These are phyloP conservation scores for Rhinolophus ferrumequinum DNA, from an alignment of 2,113 vertebrate species.

Conservation along the genomic window DNA sequence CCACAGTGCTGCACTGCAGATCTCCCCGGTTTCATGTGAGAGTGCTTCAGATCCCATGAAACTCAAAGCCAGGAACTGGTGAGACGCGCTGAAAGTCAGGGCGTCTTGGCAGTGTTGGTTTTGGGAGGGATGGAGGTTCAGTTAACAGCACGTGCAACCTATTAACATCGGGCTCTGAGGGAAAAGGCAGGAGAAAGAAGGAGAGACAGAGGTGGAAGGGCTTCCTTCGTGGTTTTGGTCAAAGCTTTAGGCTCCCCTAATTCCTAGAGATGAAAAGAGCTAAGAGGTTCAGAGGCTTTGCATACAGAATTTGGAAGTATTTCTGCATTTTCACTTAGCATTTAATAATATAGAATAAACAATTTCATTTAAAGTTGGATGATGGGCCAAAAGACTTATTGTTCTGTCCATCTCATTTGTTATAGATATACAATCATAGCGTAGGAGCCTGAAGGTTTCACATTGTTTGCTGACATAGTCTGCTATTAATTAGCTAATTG, in stretches of 20 bases:
- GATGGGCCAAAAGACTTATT: conserved; percentile 55
- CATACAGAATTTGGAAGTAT: conserved; percentile 66
- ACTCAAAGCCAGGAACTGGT: conserved; percentile 71
- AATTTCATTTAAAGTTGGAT: conserved; percentile 47
- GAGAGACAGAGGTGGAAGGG: conserved; percentile 50
- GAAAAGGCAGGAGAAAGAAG: conserved; percentile 37
- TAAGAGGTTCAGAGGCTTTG: conserved; percentile 48
- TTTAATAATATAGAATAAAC: conserved; percentile 65
- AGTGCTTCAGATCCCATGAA: conserved; percentile 61
- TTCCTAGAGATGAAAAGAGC: conserved; percentile 72
- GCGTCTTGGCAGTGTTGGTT: conserved; percentile 62
- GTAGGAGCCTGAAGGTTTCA: background rate
- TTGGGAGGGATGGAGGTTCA: conserved; percentile 2
- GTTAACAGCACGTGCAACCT: conserved; percentile 69
- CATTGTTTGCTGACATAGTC: conserved; percentile 1
- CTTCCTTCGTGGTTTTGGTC: conserved; percentile 65
- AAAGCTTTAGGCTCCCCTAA: conserved; percentile 58
- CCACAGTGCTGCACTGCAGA: conserved; percentile 70
- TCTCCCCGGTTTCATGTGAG: conserved; percentile 64
- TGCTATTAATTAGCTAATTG: conserved; percentile 60
- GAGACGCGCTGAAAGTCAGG: conserved; percentile 55
- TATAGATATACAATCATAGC: conserved; percentile 45
- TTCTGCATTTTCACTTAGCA: conserved; percentile 70
- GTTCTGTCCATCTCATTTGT: conserved; percentile 33
- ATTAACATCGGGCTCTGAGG: conserved; percentile 67